A percentile compares a stretch with the other conserved stretches of the same genome.
phyloP scores from a whole-genome alignment of 2,888 invertebrate species.

The Andrena minutula region DNA sequence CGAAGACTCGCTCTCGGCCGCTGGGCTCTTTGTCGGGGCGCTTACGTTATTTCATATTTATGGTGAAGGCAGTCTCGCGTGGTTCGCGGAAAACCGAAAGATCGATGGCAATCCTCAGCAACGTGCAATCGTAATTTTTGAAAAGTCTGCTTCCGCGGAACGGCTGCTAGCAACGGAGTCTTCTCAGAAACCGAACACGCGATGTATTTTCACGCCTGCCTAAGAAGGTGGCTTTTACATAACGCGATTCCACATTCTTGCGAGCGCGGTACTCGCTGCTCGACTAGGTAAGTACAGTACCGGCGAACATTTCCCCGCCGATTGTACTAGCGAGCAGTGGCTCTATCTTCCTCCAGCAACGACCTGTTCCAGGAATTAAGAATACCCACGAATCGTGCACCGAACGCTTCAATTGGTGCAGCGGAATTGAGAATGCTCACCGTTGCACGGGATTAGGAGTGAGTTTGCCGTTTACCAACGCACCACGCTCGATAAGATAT shows the following conservation, averaged over 20 bases:
- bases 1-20: slow-evolving; percentile 5
- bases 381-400: background rate
- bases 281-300: slow-evolving; percentile 9
- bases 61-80: slow-evolving; percentile 39
- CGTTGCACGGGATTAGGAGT: background rate
- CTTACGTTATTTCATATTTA: slow-evolving; percentile 49
- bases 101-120: slow-evolving; percentile 40
- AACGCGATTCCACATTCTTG: slow-evolving; percentile 64
- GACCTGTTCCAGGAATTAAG: background rate
- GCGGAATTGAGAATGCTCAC: background rate
- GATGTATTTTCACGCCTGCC: slow-evolving; percentile 68
- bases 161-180: slow-evolving; percentile 31
- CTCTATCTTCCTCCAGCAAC: background rate
- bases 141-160: slow-evolving; percentile 47
- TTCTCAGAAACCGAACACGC: slow-evolving; percentile 59
- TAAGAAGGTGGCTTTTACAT: slow-evolving; percentile 62
- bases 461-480: slow-evolving; percentile 18
- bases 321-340: slow-evolving; percentile 40
- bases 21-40: background rate
- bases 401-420: background rate
- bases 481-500: slow-evolving; percentile 38
- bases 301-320: slow-evolving; percentile 27
- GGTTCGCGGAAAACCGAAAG: slow-evolving; percentile 58
- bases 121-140: slow-evolving; percentile 46
- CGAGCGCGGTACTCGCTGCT: slow-evolving; percentile 25